These are phyloP conservation scores for Akabosia matsudoensis DNA, from an alignment of 1,140 invertebrate species.

Conservation along the genomic window DNA sequence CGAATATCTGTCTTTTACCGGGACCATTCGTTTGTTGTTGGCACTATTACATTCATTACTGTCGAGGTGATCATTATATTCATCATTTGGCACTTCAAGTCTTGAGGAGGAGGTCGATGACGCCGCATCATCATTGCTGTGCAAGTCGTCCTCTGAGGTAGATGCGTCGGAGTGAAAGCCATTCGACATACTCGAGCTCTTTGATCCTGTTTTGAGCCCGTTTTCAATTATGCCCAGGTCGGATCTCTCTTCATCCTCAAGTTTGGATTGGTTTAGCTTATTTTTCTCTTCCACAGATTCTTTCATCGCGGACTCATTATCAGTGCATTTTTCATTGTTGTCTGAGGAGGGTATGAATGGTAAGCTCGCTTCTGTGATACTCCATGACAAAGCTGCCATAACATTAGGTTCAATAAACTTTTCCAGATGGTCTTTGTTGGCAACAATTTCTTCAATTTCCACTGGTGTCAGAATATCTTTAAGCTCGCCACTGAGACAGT, in stretches of 20 bases:
- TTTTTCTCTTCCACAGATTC: constrained; percentile 4
- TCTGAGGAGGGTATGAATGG: constrained; percentile 24
- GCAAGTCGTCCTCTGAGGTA: constrained; percentile 23
- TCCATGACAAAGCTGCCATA: constrained; percentile 49
- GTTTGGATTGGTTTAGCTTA: background rate
- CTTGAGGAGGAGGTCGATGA: constrained; percentile 14
- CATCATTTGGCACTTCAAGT: constrained; percentile 16
- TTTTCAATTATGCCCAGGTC: background rate
- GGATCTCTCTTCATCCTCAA: background rate
- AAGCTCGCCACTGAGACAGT: constrained; percentile 50
- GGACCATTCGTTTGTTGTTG: constrained; percentile 33
- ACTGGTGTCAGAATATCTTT: constrained; percentile 50
- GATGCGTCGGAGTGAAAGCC: constrained; percentile 42
- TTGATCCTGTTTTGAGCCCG: background rate
- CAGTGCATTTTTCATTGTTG: background rate
- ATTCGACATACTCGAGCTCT: constrained; percentile 34
- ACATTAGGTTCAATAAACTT: constrained; percentile 49
- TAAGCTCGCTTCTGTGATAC: constrained; percentile 40
- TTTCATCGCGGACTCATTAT: background rate
- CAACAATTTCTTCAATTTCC: constrained; percentile 53
- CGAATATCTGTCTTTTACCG: constrained; percentile 32
- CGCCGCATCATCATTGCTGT: constrained; percentile 15
- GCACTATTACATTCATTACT: constrained; percentile 6
- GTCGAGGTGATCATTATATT: constrained; percentile 13
- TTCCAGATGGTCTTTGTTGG: constrained; percentile 49